Conservation (phyloP, 2,888 invertebrate species). For the Perdita meconis region DNA sequence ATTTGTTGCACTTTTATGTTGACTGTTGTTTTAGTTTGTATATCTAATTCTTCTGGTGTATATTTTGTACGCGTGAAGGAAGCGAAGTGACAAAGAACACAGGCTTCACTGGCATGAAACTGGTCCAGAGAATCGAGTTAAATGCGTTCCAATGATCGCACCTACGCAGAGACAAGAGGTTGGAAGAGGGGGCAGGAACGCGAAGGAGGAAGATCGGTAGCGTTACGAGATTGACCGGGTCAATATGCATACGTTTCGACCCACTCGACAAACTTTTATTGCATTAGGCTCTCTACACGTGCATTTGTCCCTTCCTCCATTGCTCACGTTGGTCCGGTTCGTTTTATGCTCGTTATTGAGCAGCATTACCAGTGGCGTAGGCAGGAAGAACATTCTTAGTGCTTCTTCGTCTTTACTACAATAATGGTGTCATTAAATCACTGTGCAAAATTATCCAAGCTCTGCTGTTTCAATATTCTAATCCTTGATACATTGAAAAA, state of each 20-base stretch:
- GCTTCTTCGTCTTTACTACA: neutral
- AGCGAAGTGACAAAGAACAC: constrained; percentile 10
- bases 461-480: too few relatives aligned
- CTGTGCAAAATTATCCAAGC: neutral
- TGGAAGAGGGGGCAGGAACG: constrained; percentile 30
- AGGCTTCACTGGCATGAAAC: constrained; percentile 11
- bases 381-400: constrained; percentile 58
- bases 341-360: constrained; percentile 69
- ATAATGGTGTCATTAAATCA: neutral
- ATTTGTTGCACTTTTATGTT: neutral
- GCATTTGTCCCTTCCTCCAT: constrained; percentile 70
- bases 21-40: too few relatives aligned
- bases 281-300: constrained; percentile 76
- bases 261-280: constrained; percentile 82
- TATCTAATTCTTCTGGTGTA: too few relatives aligned
- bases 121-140: constrained; percentile 69
- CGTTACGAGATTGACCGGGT: constrained; percentile 80
- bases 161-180: constrained; percentile 68
- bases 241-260: constrained; percentile 82
- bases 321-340: constrained; percentile 54
- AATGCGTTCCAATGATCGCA: constrained; percentile 69
- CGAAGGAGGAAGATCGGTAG: constrained; percentile 75
- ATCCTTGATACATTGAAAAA: too few relatives aligned
- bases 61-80: neutral
- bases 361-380: constrained; percentile 76